Evolutionary conservation across 2,888 invertebrate genomes (phyloP).

Genomic region (Amaurobius ferox): DNA sequence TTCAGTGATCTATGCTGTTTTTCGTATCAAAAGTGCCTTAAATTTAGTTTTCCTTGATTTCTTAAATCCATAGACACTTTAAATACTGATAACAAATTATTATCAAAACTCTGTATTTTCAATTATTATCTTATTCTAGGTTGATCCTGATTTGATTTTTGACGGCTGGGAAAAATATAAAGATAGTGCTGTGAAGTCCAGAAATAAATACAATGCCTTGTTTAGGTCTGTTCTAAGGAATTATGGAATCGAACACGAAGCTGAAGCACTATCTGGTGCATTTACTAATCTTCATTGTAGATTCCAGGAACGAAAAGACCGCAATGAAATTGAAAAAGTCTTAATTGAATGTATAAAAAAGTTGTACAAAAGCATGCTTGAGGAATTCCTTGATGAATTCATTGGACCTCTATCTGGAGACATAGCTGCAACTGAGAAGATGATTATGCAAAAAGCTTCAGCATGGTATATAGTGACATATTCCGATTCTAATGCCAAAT

Average conservation of each 20-base stretch:
- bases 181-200: conserved; percentile 56
- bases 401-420: neutral
- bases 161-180: conserved; percentile 70
- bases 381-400: conserved; percentile 64
- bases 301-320: conserved; percentile 52
- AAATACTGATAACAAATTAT: too few relatives aligned
- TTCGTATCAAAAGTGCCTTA: too few relatives aligned
- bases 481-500: conserved; percentile 24
- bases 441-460: conserved; percentile 53
- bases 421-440: neutral
- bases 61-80: too few relatives aligned
- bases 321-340: conserved; percentile 57
- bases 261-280: conserved; percentile 62
- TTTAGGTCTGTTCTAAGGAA: conserved; percentile 56
- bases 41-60: too few relatives aligned
- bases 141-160: conserved; percentile 54
- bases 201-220: conserved; percentile 47
- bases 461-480: conserved; percentile 69
- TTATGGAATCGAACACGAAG: conserved; percentile 70
- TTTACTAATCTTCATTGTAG: conserved; percentile 58
- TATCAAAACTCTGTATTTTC: too few relatives aligned
- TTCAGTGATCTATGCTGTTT: too few relatives aligned
- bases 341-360: conserved; percentile 40
- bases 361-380: conserved; percentile 31
- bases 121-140: conserved; percentile 18